Conservation (phyloP, 92 coral and sea anemone species). For the Ricordea florida region DNA sequence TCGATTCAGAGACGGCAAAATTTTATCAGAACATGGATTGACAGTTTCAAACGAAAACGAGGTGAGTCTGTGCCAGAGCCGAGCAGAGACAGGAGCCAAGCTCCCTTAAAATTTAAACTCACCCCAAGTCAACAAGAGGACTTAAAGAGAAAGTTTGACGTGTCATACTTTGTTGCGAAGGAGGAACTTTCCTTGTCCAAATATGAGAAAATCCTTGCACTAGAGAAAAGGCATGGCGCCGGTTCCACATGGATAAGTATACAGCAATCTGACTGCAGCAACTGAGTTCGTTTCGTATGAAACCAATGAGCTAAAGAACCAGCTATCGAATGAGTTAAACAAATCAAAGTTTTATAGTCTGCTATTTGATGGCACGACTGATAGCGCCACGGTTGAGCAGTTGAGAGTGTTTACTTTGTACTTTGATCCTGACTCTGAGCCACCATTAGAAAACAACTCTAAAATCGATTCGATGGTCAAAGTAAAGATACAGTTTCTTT, state of each 20-base stretch:
- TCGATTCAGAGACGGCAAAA: too few relatives aligned
- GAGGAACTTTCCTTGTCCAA: constrained; percentile 60
- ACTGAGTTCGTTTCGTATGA: constrained; percentile 53
- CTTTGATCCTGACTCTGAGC: too few relatives aligned
- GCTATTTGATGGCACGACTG: constrained; percentile 60
- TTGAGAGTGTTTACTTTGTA: constrained; percentile 51
- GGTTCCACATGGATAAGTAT: neutral
- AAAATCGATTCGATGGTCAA: constrained; percentile 42
- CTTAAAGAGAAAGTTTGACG: constrained; percentile 35
- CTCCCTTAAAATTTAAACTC: constrained; percentile 19
- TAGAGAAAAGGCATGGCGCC: constrained; percentile 52
- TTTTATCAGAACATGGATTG: too few relatives aligned
- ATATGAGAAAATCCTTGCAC: constrained; percentile 44
- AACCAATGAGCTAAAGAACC: constrained; percentile 31
- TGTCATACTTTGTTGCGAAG: constrained; percentile 46
- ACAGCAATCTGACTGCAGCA: constrained; percentile 51
- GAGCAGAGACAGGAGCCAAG: constrained; percentile 17
- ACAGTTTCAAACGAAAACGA: too few relatives aligned
- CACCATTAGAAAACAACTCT: constrained; percentile 13
- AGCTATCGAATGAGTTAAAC: constrained; percentile 29
- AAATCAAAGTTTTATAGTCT: constrained; percentile 57
- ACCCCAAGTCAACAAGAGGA: constrained; percentile 30
- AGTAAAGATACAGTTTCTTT: constrained; percentile 39
- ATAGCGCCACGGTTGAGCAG: constrained; percentile 34
- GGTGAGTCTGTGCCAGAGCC: too few relatives aligned